Conservation (phyloP, 2,797 vertebrate species). For the Nannoperca obscura region DNA sequence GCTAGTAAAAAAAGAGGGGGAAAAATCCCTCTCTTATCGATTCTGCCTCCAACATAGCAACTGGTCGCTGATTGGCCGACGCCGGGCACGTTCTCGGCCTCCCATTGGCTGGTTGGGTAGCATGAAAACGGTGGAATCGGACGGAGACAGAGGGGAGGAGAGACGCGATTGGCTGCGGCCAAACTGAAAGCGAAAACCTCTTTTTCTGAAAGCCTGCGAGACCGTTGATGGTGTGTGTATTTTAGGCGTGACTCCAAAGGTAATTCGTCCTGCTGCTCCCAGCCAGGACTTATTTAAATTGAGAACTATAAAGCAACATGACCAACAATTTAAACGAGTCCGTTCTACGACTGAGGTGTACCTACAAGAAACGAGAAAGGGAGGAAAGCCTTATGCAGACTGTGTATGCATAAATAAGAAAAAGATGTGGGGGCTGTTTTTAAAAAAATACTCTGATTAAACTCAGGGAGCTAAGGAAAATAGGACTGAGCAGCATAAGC, state of each 20-base stretch:
- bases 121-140: conserved; percentile 70
- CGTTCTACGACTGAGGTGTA: conserved; percentile 37
- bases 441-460: conserved; percentile 13
- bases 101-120: conserved; percentile 66
- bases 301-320: conserved; percentile 65
- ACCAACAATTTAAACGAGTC: conserved; percentile 53
- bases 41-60: conserved; percentile 85
- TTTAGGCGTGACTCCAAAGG: conserved; percentile 81
- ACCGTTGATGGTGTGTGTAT: conserved; percentile 74
- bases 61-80: conserved; percentile 75
- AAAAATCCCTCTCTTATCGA: conserved; percentile 73
- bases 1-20: conserved; percentile 56
- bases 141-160: conserved; percentile 81
- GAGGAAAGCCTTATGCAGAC: conserved; percentile 8
- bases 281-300: conserved; percentile 71
- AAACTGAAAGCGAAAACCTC: conserved; percentile 80
- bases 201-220: conserved; percentile 73
- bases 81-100: conserved; percentile 24
- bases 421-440: conserved; percentile 23
- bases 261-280: conserved; percentile 72
- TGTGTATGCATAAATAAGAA: conserved; percentile 26
- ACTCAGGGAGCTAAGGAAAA: conserved; percentile 33
- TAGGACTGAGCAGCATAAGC: conserved; percentile 18
- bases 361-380: conserved; percentile 32
- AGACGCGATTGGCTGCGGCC: conserved; percentile 74